A percentile compares a stretch with the other conserved stretches of the same genome.
Evolutionary conservation across 2,113 vertebrate species (phyloP).

Genomic region (Serilophus lunatus): DNA sequence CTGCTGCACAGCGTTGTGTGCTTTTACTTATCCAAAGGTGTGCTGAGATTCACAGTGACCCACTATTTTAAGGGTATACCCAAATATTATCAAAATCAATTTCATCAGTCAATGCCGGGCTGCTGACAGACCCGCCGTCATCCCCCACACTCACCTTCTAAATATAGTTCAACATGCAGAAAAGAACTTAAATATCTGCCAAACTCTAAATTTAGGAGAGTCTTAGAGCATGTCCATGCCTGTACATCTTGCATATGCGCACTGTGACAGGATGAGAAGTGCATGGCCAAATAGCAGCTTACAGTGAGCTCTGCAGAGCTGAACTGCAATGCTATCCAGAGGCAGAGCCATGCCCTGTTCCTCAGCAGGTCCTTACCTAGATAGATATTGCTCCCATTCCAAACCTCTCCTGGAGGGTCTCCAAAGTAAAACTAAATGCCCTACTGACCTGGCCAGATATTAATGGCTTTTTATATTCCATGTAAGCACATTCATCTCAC

Average conservation of each 20-base stretch:
- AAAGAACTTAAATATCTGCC: background rate
- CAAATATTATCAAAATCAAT: too few relatives aligned
- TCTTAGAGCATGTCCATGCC: background rate
- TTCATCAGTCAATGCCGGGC: too few relatives aligned
- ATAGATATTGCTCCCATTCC: background rate
- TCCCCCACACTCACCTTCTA: too few relatives aligned
- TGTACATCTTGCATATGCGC: background rate
- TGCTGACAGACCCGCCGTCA: too few relatives aligned
- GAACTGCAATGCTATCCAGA: background rate
- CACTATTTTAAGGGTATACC: too few relatives aligned
- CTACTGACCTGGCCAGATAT: background rate
- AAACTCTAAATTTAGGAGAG: slow-evolving; percentile 23
- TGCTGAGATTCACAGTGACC: too few relatives aligned
- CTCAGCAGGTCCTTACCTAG: background rate
- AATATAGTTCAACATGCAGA: background rate
- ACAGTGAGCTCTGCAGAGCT: background rate
- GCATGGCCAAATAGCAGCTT: background rate
- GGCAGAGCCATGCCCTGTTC: background rate
- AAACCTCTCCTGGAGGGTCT: background rate
- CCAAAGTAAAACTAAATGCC: background rate
- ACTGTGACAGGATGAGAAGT: background rate
- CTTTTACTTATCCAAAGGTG: too few relatives aligned
- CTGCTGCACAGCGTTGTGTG: too few relatives aligned
- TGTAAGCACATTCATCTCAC: background rate
- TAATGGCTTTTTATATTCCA: background rate